Base-by-base conservation (phyloP, 2,888 invertebrate genomes). In the Drosophila kuntzei region DNA sequence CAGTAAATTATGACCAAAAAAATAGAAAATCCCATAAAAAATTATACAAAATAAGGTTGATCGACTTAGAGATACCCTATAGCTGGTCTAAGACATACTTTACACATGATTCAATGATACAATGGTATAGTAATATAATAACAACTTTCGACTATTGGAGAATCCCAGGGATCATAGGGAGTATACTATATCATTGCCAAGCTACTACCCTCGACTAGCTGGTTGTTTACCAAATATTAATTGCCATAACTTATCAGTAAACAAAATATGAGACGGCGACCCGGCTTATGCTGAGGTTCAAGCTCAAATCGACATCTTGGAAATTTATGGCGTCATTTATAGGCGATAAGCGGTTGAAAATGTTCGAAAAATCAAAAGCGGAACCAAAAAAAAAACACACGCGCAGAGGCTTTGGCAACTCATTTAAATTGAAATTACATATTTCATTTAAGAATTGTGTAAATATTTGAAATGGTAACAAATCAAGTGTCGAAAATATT, bases 381-480 rank as follows among this genome's bases (percentile, higher is more conserved):
- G 46, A 54, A 37, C 39, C 18, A 44, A 62, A 29, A 25, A 7
- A 5, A 12, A 36, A 20, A 20, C 49, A 22, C 32, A 62, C 49
- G 36, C 60, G 51, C 22, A 6, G 46, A 20, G 29, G 41, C 59
- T 63, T 71, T 59, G 50, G 57, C 69, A 68, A 76, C 80, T 58
- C 61, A 87, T 86, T 85, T 62, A 57, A 87, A 88, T 79, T 68
- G 51, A 54, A 80, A 78, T 76, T 71, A 73, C 72, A 88, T 88
- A 78, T 82, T 80, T 82, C 74, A 80, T 76, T 64, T 53, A 29
- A 51, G 55, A 65, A 76, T 82, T 86, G 80, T 79, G 83, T 79
- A 86, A 80, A 80, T 62, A 80, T 74, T 71, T 49, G 51, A 69
- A 80, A 67, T 58, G 50, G 37, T 16, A 62, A 67, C 71, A 68